Evolutionary conservation across 2,113 vertebrate genomes (phyloP).

Genomic region (Prochilodus magdalenae): DNA sequence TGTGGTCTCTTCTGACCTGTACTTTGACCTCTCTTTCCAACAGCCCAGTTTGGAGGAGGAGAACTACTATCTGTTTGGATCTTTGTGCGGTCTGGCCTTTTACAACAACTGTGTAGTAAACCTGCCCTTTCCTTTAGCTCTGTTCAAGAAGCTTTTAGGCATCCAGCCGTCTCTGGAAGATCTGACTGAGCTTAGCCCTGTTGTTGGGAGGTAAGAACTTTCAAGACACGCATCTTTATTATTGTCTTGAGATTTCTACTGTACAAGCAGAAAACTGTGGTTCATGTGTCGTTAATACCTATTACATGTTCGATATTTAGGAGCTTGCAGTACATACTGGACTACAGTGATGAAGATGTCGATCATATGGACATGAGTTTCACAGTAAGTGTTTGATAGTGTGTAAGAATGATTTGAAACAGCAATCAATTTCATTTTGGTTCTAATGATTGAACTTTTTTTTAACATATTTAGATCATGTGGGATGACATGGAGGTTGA

Average conservation of each 20-base stretch:
- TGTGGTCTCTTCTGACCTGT: too few species aligned
- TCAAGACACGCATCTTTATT: not conserved
- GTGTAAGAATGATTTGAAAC: not conserved
- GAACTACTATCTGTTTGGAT: constrained; percentile 78
- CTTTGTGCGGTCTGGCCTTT: constrained; percentile 72
- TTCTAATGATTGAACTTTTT: constrained; percentile 3
- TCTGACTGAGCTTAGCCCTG: constrained; percentile 60
- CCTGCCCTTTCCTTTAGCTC: constrained; percentile 64
- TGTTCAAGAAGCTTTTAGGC: constrained; percentile 70
- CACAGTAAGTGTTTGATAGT: constrained; percentile 34
- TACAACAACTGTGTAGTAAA: not conserved
- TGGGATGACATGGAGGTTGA: constrained; percentile 68
- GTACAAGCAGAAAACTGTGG: too few species aligned
- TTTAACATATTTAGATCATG: constrained; percentile 54
- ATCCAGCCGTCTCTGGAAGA: constrained; percentile 61
- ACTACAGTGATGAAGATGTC: constrained; percentile 42
- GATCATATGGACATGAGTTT: not conserved
- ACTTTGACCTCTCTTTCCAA: constrained; percentile 17
- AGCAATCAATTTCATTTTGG: not conserved
- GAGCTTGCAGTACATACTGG: constrained; percentile 37
- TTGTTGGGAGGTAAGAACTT: constrained; percentile 23
- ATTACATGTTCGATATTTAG: constrained; percentile 23
- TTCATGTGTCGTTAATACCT: not conserved
- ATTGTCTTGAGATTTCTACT: not conserved
- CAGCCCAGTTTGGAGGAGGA: constrained; percentile 65